Percentiles rank a stretch among this genome's conserved stretches.
Evolutionary conservation across 2,797 vertebrate genomes (phyloP).

Genomic region (Halcyon chelicuti): DNA sequence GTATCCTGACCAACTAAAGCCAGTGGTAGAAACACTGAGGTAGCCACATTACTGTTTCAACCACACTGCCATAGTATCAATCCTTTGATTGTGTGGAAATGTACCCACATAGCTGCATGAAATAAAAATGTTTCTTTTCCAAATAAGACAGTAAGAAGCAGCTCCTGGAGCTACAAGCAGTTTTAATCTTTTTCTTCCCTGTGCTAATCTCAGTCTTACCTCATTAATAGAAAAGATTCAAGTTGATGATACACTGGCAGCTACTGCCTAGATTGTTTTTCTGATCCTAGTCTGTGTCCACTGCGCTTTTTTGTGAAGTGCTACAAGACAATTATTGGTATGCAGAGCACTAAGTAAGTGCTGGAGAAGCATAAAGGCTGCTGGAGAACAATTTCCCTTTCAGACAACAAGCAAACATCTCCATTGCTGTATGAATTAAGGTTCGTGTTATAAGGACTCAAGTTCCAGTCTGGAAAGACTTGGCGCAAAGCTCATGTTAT

Average conservation of each 20-base stretch:
- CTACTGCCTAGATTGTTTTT: not conserved
- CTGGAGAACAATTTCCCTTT: not conserved
- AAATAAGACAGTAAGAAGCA: not conserved
- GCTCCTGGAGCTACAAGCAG: not conserved
- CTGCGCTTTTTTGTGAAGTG: not conserved
- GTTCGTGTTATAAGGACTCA: not conserved
- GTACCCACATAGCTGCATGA: not conserved
- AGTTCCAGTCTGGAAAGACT: not conserved
- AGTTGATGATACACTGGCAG: accelerated
- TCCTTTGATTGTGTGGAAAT: not conserved
- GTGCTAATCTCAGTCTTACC: not conserved
- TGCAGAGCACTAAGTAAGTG: not conserved
- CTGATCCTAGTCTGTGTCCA: not conserved
- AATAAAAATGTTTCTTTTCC: not conserved
- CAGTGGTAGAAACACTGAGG: not conserved
- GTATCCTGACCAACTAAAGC: not conserved
- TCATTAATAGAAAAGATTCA: not conserved
- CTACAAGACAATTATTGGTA: not conserved
- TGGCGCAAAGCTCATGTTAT: not conserved
- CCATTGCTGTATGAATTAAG: not conserved
- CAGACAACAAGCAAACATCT: not conserved
- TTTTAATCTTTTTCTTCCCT: not conserved
- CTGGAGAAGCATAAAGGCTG: not conserved
- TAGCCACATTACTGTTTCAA: not conserved
- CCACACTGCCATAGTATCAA: accelerated